These are phyloP conservation scores for Notolepis coatsorum DNA, from an alignment of 2,797 vertebrate species.

Conservation along the genomic window DNA sequence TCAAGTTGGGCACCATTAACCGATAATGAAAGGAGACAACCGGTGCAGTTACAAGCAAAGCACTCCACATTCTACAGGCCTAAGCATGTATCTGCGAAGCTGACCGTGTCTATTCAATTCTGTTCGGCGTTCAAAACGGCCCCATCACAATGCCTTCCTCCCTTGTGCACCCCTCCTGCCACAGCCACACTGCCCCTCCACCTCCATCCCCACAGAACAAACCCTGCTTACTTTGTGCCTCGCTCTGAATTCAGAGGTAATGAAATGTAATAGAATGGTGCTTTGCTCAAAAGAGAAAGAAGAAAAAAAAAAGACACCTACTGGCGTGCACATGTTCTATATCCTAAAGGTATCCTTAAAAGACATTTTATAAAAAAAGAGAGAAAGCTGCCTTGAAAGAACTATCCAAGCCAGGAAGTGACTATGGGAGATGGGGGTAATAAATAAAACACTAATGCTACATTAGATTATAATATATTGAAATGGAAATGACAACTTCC, in stretches of 20 bases:
- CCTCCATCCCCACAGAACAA: slow-evolving; percentile 57
- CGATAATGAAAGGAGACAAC: slow-evolving; percentile 97
- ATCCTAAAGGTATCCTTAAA: slow-evolving; percentile 35
- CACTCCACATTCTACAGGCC: slow-evolving; percentile 90
- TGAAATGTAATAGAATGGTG: slow-evolving; percentile 39
- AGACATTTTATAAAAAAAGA: slow-evolving; percentile 32
- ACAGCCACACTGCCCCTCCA: slow-evolving; percentile 55
- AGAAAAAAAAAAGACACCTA: slow-evolving; percentile 36
- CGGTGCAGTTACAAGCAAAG: slow-evolving; percentile 92
- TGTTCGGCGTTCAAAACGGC: slow-evolving; percentile 79
- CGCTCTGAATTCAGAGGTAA: slow-evolving; percentile 46
- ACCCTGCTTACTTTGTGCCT: slow-evolving; percentile 43
- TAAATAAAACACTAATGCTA: slow-evolving; percentile 37
- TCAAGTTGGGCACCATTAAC: slow-evolving; percentile 97
- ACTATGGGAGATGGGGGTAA: slow-evolving; percentile 8
- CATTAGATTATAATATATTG: too few species aligned
- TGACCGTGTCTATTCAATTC: slow-evolving; percentile 87
- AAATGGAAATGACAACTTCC: too few species aligned
- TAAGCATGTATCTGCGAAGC: slow-evolving; percentile 90
- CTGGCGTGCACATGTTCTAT: slow-evolving; percentile 15
- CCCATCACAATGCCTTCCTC: slow-evolving; percentile 77
- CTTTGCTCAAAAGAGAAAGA: slow-evolving; percentile 21
- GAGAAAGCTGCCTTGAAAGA: slow-evolving; percentile 32
- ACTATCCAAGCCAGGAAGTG: slow-evolving; percentile 29
- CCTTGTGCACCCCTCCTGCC: slow-evolving; percentile 52